Evolutionary conservation across 2,797 vertebrate genomes (phyloP), one percentile per base, ranked within the genome.

Genomic region (Sebastiscus albofasciatus): DNA sequence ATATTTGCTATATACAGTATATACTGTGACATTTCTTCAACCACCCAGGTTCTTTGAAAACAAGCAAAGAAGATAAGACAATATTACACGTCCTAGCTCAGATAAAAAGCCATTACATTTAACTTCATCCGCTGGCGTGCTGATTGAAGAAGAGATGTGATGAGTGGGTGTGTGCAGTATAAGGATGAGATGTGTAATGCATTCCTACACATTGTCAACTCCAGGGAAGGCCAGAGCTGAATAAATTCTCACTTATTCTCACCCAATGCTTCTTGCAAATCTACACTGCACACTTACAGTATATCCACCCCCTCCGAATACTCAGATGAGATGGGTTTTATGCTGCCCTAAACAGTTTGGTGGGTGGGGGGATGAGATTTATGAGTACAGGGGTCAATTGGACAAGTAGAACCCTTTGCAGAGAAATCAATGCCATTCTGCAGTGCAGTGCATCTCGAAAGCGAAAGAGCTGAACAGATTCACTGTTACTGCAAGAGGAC

Each of bases 381-480:
- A 89, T 60, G 75, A 79, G 83, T 46, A 2, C 7, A 27, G 31
- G 71, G 77, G 79, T 74, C 77, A 78, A 82, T 79, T 67, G 27
- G 72, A 83, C 69, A 70, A 87, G 82, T 66, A 64, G 67, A 49
- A 72, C 73, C 31, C 14, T 29, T 20, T 49, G 34, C 70, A 70
- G 70, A 72, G 75, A 80, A 90, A 91, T 87, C 87, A 88, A 85
- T 92, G 90, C 31, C 79, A 77, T 73, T 84, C 91, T 89, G 91
- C 84, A 83, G 86, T 82, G 85, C 84, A 81, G 82, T 31, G 29
- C 87, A 82, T 83, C 87, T 85, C 85, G 14, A 46, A 46, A 66
- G 67, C 52, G 62, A 93, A 90, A 85, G 91, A 92, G 88, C 92
- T 92, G 42, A 94, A 92, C 85, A 75, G 82, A 93, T 82, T 79